Percentiles rank a stretch among this genome's conserved stretches.
These are phyloP conservation scores for Calephelis virginiensis DNA, from an alignment of 1,140 invertebrate genomes.

Conservation along the genomic window DNA sequence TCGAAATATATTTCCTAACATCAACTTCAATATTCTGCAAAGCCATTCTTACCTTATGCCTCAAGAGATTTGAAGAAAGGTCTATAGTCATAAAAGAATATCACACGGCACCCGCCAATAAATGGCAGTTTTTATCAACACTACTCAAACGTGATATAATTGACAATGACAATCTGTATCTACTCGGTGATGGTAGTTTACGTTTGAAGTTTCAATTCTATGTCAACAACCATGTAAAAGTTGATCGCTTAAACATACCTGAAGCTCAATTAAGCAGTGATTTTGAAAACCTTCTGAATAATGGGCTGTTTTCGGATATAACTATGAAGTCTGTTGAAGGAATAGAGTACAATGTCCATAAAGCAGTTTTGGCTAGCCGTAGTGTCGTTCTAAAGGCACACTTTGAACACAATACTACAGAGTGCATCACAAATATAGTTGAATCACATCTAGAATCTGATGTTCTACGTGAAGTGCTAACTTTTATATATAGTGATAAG, in stretches of 20 bases:
- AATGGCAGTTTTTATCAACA: slow-evolving; percentile 68
- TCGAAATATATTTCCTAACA: slow-evolving; percentile 66
- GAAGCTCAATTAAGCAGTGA: slow-evolving; percentile 59
- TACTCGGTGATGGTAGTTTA: slow-evolving; percentile 60
- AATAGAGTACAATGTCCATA: slow-evolving; percentile 63
- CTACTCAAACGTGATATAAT: slow-evolving; percentile 60
- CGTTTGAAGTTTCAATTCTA: slow-evolving; percentile 66
- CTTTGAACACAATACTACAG: slow-evolving; percentile 85
- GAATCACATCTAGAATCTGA: slow-evolving; percentile 79
- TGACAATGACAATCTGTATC: slow-evolving; percentile 48
- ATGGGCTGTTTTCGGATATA: slow-evolving; percentile 65
- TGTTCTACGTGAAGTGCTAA: slow-evolving; percentile 82
- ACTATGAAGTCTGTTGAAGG: slow-evolving; percentile 64
- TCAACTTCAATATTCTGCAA: slow-evolving; percentile 62
- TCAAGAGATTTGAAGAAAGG: slow-evolving; percentile 65
- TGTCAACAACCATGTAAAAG: slow-evolving; percentile 62
- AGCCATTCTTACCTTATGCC: slow-evolving; percentile 59
- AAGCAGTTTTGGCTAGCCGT: slow-evolving; percentile 67
- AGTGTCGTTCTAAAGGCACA: slow-evolving; percentile 84
- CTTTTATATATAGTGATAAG: slow-evolving; percentile 85
- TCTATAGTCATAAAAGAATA: slow-evolving; percentile 65
- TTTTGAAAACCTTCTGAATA: slow-evolving; percentile 61
- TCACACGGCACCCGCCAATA: slow-evolving; percentile 62
- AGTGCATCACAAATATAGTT: slow-evolving; percentile 81
- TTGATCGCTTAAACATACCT: slow-evolving; percentile 44